Evolutionary conservation across 2,888 invertebrate species (phyloP).

Genomic region (Leptinotarsa juncta): DNA sequence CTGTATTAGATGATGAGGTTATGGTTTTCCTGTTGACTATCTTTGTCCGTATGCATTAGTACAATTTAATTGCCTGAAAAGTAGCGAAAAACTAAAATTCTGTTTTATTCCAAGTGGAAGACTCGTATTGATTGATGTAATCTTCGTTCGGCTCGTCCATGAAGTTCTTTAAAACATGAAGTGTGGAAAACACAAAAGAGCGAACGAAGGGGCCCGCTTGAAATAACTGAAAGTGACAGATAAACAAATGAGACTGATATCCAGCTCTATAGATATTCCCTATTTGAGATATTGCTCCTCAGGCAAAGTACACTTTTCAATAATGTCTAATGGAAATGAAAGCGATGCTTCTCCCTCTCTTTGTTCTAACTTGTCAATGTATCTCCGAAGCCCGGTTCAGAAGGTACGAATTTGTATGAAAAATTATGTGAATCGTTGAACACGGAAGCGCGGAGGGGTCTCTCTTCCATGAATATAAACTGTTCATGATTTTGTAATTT

Average conservation of each 20-base stretch:
- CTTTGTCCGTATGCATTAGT: too few species aligned
- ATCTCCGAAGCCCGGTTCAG: slow-evolving; percentile 19
- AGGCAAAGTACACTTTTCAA: slow-evolving; percentile 62
- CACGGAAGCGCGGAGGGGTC: not conserved
- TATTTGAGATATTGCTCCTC: slow-evolving; percentile 64
- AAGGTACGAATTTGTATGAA: slow-evolving; percentile 19
- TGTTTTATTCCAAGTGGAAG: not conserved
- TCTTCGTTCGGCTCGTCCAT: slow-evolving; percentile 32
- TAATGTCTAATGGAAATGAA: slow-evolving; percentile 65
- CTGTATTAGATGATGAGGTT: too few species aligned
- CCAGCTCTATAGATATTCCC: slow-evolving; percentile 62
- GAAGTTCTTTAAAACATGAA: slow-evolving; percentile 27
- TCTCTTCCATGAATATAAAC: slow-evolving; percentile 1
- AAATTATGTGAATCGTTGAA: slow-evolving; percentile 14
- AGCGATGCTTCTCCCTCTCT: slow-evolving; percentile 41
- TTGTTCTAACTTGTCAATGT: slow-evolving; percentile 46
- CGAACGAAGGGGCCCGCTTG: slow-evolving; percentile 34
- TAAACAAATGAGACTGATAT: slow-evolving; percentile 66
- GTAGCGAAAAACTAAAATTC: not conserved
- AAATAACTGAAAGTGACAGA: slow-evolving; percentile 64
- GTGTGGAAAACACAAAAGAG: slow-evolving; percentile 32
- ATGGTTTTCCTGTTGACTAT: too few species aligned
- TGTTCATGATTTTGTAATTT: not conserved
- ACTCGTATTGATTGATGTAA: slow-evolving; percentile 33
- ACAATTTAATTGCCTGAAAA: too few species aligned